phyloP scores from a whole-genome alignment of 2,797 vertebrate species.

The Brachyrhaphis roseni region DNA sequence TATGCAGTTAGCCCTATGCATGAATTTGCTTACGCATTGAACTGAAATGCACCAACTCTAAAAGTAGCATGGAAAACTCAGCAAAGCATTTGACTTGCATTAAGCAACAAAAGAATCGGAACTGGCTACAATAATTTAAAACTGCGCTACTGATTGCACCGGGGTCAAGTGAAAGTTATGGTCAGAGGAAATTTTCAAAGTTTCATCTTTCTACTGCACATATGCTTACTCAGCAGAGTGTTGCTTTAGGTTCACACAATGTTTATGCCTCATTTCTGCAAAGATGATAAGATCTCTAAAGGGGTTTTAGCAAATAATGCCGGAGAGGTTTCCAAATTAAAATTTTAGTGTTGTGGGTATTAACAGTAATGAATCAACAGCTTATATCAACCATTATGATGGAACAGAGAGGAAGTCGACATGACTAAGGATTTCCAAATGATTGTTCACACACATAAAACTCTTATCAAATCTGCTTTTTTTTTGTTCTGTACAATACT shows the following conservation, averaged over 20 bases:
- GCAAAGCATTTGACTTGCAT: not conserved
- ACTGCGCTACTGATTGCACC: not conserved
- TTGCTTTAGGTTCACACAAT: conserved; percentile 16
- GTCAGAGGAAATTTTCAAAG: conserved; percentile 26
- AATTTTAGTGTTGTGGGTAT: too few species aligned
- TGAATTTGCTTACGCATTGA: conserved; percentile 45
- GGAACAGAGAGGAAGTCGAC: not conserved
- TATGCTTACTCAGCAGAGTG: conserved; percentile 26
- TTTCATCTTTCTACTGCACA: conserved; percentile 22
- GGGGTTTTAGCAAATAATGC: not conserved
- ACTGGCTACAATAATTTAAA: not conserved
- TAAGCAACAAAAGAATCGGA: not conserved
- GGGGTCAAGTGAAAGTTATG: not conserved
- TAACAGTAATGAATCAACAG: not conserved
- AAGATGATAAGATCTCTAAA: conserved; percentile 10
- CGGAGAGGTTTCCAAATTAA: not conserved
- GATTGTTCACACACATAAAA: not conserved
- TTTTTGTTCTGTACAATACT: not conserved
- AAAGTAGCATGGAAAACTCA: conserved; percentile 7
- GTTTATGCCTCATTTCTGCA: conserved; percentile 15
- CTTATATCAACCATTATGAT: not conserved
- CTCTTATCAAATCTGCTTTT: not conserved
- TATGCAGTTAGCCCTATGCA: not conserved
- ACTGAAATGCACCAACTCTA: not conserved
- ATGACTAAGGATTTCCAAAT: conserved; percentile 18